Evolutionary conservation across 1,140 invertebrate species (phyloP).

Genomic region (Dryas iulia): DNA sequence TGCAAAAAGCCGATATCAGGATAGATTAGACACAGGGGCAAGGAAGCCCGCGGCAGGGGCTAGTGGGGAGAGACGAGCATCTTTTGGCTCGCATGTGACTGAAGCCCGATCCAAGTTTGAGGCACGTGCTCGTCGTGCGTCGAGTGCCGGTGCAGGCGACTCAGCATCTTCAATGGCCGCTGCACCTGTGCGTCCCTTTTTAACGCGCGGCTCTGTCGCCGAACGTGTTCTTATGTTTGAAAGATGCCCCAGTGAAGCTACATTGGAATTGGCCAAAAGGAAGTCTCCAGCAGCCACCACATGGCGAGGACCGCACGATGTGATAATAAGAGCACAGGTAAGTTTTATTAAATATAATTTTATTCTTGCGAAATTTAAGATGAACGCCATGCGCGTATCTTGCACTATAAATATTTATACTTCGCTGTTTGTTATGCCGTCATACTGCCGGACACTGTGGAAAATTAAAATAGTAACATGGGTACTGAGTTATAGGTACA

Average conservation of each 20-base stretch:
- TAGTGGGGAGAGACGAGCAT: slow-evolving; percentile 61
- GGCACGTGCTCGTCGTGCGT: slow-evolving; percentile 65
- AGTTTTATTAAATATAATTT: slow-evolving; percentile 33
- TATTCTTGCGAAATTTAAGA: neutral
- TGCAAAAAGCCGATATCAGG: slow-evolving; percentile 84
- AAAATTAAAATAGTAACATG: slow-evolving; percentile 13
- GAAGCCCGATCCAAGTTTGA: slow-evolving; percentile 76
- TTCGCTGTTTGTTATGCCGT: slow-evolving; percentile 20
- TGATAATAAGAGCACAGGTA: slow-evolving; percentile 87
- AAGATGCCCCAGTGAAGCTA: slow-evolving; percentile 90
- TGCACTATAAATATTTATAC: slow-evolving; percentile 12
- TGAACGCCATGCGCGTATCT: neutral
- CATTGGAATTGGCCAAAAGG: slow-evolving; percentile 85
- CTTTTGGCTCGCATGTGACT: slow-evolving; percentile 68
- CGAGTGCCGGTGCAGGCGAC: slow-evolving; percentile 69
- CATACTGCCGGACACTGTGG: slow-evolving; percentile 1
- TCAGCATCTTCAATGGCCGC: slow-evolving; percentile 62
- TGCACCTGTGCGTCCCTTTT: slow-evolving; percentile 87
- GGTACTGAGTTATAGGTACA: neutral
- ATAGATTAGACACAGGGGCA: slow-evolving; percentile 81
- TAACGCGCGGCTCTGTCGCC: slow-evolving; percentile 94
- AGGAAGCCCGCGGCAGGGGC: slow-evolving; percentile 72
- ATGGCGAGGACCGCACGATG: slow-evolving; percentile 83
- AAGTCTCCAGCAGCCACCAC: slow-evolving; percentile 81
- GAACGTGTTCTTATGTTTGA: slow-evolving; percentile 95